Base-by-base conservation (phyloP, 2,113 vertebrate species). In the Vidua chalybeata region DNA sequence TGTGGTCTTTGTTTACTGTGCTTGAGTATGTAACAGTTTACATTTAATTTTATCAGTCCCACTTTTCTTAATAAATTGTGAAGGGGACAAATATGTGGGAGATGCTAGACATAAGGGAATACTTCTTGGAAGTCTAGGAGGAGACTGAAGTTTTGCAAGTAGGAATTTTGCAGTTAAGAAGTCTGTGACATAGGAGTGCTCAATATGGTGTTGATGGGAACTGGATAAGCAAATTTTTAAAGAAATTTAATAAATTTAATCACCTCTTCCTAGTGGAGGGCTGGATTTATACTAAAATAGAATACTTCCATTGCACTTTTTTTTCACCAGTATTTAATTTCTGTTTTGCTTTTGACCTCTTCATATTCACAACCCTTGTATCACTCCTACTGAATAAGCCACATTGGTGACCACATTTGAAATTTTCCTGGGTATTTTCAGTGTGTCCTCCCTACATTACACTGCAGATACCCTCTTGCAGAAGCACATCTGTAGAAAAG, bases 301-400 rank as follows among this genome's bases (percentile, higher is more conserved):
- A 45, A 1, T 0, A 39, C 28, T 85, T 78, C 14, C 15, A 30
- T 19, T 68, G 10, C 5, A 41, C 15, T 33, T 61, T 39, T 35
- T 35, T 71, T 45, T 15, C 2, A 1, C 4, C n/a, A 23, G 4
- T 54, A 13, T n/a, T 52, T 80, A 39, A 41, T 68, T 59, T 88
- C 13, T 52, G 14, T 17, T 88, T 88, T 73, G 10, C 4, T 54
- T 90, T 86, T 74, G 55, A 66, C 18, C 2, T 67, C 15, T 63
- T 41, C 0, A 0, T n/a, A 41, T 43, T 54, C 11, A 33, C 13
- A 58, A 5, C 7, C 61, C 16, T 61, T 56, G 11, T 52, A 41
- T 92, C 73, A 13, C 22, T 41, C 5, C 51, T 49, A 58, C 8
- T 71, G 39, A 87, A 78, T 43, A 89, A 82, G 58, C 6, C 31